These are phyloP conservation scores for Ranitomeya variabilis DNA, from an alignment of 2,113 vertebrate genomes.

Conservation along the genomic window DNA sequence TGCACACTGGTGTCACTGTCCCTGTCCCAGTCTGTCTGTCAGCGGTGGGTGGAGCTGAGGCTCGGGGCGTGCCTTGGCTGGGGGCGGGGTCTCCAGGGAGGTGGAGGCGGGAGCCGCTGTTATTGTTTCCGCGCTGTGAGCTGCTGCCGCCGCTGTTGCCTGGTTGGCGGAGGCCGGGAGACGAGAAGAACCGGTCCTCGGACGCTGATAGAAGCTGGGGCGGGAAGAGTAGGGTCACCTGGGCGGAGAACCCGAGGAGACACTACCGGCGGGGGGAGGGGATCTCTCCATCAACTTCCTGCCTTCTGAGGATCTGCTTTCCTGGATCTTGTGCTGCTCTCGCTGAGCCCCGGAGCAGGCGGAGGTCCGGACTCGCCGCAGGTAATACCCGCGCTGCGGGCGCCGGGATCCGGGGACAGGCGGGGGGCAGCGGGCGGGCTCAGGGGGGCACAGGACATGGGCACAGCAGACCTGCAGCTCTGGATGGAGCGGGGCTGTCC, in stretches of 20 bases:
- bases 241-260: conserved; percentile 31
- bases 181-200: neutral
- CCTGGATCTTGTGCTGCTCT: conserved; percentile 16
- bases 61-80: conserved; percentile 29
- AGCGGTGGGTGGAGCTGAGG: neutral
- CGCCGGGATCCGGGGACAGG: no score
- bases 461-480: no score
- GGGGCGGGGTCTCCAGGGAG: conserved; percentile 21
- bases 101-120: conserved; percentile 2
- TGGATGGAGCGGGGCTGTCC: neutral
- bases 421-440: neutral
- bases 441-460: no score
- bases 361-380: neutral
- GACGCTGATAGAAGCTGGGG: conserved; percentile 3
- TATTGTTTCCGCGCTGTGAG: conserved; percentile 46
- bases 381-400: neutral
- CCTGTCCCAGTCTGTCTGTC: neutral
- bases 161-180: conserved; percentile 32
- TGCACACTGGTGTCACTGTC: neutral
- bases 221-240: conserved; percentile 34
- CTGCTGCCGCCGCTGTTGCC: neutral
- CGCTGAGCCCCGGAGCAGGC: neutral
- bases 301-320: conserved; percentile 27
- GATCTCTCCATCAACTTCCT: conserved; percentile 42
- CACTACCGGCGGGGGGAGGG: conserved; percentile 47